A percentile compares a stretch with the other conserved stretches of the same genome.
Conservation (phyloP, 2,113 vertebrate species). For the Cariama cristata region DNA sequence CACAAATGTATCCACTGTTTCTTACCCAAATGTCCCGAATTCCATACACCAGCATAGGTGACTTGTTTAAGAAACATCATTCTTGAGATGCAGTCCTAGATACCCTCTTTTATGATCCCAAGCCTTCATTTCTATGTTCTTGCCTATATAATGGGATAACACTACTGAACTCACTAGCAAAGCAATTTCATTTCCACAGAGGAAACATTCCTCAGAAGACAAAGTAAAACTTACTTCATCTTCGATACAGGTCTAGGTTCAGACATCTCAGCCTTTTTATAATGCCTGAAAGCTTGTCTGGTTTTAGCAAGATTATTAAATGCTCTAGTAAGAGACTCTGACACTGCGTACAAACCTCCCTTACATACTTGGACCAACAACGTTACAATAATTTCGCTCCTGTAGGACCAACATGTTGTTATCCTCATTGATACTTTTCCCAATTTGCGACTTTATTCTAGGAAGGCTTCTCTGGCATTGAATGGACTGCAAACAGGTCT, state of each 20-base stretch:
- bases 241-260: neutral
- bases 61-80: neutral
- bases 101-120: neutral
- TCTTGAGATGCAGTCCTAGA: neutral
- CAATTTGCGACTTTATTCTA: neutral
- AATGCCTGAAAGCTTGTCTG: neutral
- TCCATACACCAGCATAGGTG: neutral
- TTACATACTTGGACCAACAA: neutral
- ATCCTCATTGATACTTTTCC: neutral
- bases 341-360: neutral
- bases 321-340: neutral
- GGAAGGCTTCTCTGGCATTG: neutral
- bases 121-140: neutral
- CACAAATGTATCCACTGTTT: accelerated
- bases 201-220: neutral
- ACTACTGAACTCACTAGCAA: neutral
- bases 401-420: neutral
- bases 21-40: neutral
- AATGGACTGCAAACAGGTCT: neutral
- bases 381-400: neutral
- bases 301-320: neutral
- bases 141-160: neutral
- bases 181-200: neutral
- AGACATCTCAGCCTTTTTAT: neutral
- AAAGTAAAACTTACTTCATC: neutral